Base-by-base conservation (phyloP, 2,797 vertebrate genomes). In the Sebastes goodei region DNA sequence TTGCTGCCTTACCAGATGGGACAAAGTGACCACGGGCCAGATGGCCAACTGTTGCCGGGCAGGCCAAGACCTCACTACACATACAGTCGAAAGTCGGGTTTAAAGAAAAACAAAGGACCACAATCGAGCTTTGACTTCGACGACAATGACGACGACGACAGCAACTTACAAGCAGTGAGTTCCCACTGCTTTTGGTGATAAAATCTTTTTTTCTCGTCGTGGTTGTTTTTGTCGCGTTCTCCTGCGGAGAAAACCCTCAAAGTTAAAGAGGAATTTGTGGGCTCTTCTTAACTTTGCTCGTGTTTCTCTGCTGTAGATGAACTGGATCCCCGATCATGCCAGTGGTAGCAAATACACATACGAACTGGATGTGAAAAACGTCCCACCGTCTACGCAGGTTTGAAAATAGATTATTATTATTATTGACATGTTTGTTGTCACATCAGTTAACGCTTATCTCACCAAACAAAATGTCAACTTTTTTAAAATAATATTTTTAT, bases 1-100 rank as follows among this genome's bases (percentile, higher is more conserved):
- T 88, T 96, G 87, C 90, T 96, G 76, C 95, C 95, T 55, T 94
- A 88, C 64, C 94, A 96, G 90, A 88, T 88, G 82, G 92, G 90
- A 76, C 90, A 89, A 70, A 33, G 80, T 33, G 91, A 92, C 4
- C 86, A 64, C 29, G 84, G 78, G 9, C 64, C 83, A 29, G 93
- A 94, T 20, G 82, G 86, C 11, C 29, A 78, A 3, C 2, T 62
- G 30, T 21, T 84, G 3, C 84, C 82, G 0, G 92, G 92, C 57
- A 89, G 94, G 46, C 88, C 91, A 0, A 89, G 87, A 78, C 91
- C 89, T 32, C 89, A 90, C 74, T 93, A 94, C 83, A 94, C 93
- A 0, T 95, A 95, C 84, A 91, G 88, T 60, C 91, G 92, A 14
- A 95, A 93, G 82, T 57, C 89, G 3, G 65, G 30, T 33, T 81